Evolutionary conservation across 1,140 invertebrate genomes (phyloP).

Genomic region (Muscidifurax raptorellus): DNA sequence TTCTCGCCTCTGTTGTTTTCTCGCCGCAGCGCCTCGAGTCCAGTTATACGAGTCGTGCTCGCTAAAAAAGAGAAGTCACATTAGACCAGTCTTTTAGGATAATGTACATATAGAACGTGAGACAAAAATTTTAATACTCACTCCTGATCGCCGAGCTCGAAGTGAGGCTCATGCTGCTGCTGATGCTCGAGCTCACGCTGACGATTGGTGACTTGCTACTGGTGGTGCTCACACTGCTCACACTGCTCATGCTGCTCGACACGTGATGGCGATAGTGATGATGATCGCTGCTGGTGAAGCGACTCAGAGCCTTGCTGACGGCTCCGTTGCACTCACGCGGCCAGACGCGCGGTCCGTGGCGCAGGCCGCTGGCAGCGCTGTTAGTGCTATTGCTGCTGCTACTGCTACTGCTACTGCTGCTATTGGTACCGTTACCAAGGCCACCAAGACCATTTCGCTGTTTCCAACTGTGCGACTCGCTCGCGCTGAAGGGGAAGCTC

Average conservation of each 20-base stretch:
- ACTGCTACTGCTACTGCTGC: slow-evolving; percentile 58
- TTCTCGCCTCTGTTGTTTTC: slow-evolving; percentile 70
- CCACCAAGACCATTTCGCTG: slow-evolving; percentile 62
- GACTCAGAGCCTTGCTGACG: slow-evolving; percentile 74
- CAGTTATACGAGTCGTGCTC: slow-evolving; percentile 61
- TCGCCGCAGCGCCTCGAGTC: slow-evolving; percentile 68
- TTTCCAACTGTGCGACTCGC: slow-evolving; percentile 56
- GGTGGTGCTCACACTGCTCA: slow-evolving; percentile 8
- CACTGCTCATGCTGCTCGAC: neutral
- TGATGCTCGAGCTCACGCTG: slow-evolving; percentile 25
- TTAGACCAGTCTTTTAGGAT: neutral
- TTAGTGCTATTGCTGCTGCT: slow-evolving; percentile 59
- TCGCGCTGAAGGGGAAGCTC: slow-evolving; percentile 68
- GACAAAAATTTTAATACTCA: slow-evolving; percentile 4
- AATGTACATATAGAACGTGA: too few relatives aligned
- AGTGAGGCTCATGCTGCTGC: slow-evolving; percentile 25
- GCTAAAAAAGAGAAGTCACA: slow-evolving; percentile 42
- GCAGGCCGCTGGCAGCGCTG: slow-evolving; percentile 61
- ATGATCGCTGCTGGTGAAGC: slow-evolving; percentile 67
- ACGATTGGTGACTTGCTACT: slow-evolving; percentile 25
- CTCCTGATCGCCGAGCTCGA: slow-evolving; percentile 50
- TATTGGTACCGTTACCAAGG: slow-evolving; percentile 69
- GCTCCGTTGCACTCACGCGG: slow-evolving; percentile 75
- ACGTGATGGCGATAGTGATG: neutral
- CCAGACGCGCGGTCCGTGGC: slow-evolving; percentile 64